These are phyloP conservation scores for Rhagonycha lutea DNA, from an alignment of 2,888 invertebrate species.

Conservation along the genomic window DNA sequence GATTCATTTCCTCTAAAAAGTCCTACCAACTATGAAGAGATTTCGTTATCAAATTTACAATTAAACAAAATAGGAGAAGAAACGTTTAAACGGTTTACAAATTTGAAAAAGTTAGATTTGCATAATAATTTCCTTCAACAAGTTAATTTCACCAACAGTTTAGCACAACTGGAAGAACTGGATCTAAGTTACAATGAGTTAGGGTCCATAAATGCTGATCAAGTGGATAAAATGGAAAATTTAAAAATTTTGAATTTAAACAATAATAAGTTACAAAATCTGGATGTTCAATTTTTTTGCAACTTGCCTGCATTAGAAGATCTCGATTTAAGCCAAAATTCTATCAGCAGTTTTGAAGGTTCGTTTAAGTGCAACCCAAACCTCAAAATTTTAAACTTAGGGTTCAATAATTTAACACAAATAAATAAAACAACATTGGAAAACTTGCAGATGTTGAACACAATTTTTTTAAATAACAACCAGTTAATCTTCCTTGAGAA, in stretches of 20 bases:
- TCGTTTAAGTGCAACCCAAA: slow-evolving; percentile 7
- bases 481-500: slow-evolving; percentile 48
- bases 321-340: slow-evolving; percentile 42
- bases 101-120: neutral
- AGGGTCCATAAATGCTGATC: slow-evolving; percentile 27
- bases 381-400: slow-evolving; percentile 7
- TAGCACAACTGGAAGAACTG: slow-evolving; percentile 46
- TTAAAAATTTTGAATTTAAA: neutral
- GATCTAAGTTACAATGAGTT: slow-evolving; percentile 47
- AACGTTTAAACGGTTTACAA: slow-evolving; percentile 1
- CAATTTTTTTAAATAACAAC: slow-evolving; percentile 50
- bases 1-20: neutral
- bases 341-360: slow-evolving; percentile 46
- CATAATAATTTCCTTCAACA: slow-evolving; percentile 38
- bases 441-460: slow-evolving; percentile 42
- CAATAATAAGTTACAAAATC: neutral
- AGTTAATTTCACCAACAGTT: slow-evolving; percentile 44
- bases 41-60: neutral
- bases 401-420: slow-evolving; percentile 5
- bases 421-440: neutral
- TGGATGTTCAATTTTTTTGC: neutral
- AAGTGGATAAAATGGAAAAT: neutral
- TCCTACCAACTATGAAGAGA: neutral
- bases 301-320: slow-evolving; percentile 7
- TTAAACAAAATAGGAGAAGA: neutral